Evolutionary conservation across 2,797 vertebrate genomes (phyloP).

Genomic region (Rhinella marina): DNA sequence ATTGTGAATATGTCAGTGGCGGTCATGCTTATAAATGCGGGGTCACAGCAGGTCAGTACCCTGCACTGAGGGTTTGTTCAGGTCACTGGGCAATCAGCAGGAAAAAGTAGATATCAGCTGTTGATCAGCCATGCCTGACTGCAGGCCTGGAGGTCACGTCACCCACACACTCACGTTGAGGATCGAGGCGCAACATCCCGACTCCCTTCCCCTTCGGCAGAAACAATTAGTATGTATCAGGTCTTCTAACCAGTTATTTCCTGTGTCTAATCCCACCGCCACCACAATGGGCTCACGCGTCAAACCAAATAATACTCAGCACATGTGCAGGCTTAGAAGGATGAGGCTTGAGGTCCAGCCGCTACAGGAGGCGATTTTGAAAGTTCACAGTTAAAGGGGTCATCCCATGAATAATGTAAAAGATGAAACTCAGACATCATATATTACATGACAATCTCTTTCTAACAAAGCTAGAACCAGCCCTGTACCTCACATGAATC

Average conservation of each 20-base stretch:
- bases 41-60: background rate
- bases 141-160: background rate
- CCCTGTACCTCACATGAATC: too few relatives aligned
- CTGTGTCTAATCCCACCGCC: conserved; percentile 32
- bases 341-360: background rate
- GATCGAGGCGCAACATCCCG: background rate
- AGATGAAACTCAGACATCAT: too few relatives aligned
- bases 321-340: background rate
- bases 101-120: background rate
- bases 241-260: conserved; percentile 31
- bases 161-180: background rate
- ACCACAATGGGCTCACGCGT: conserved; percentile 37
- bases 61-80: background rate
- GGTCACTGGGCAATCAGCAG: background rate
- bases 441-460: too few relatives aligned
- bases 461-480: too few relatives aligned
- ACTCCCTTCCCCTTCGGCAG: background rate
- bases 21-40: background rate
- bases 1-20: background rate
- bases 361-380: background rate
- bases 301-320: conserved; percentile 39
- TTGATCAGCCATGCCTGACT: background rate
- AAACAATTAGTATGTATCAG: conserved; percentile 28
- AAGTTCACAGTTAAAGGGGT: background rate
- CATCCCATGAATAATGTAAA: too few relatives aligned